Conservation (phyloP, 1,140 invertebrate genomes). For the Zaprionus lachaisei region DNA sequence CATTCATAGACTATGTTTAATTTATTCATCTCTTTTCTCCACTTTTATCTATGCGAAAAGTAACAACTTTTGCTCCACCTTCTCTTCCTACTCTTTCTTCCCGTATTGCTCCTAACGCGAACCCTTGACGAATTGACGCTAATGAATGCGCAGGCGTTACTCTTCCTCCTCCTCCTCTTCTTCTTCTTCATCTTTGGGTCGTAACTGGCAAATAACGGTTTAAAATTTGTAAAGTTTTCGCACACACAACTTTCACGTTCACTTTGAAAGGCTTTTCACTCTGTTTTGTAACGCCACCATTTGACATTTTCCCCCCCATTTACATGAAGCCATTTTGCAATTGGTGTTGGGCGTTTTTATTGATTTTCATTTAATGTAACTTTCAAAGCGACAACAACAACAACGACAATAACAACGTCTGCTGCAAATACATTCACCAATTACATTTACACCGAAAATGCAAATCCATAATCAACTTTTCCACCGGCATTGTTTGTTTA, state of each 20-base stretch:
- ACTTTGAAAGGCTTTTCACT: conserved; percentile 54
- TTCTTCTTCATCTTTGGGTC: background rate
- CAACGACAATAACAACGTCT: conserved; percentile 15
- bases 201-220: conserved; percentile 29
- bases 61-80: conserved; percentile 23
- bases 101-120: background rate
- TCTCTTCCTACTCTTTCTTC: background rate
- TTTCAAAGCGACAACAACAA: conserved; percentile 47
- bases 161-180: background rate
- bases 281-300: conserved; percentile 43
- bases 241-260: conserved; percentile 67
- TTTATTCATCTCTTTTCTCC: conserved; percentile 9
- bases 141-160: conserved; percentile 28
- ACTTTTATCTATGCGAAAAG: conserved; percentile 16
- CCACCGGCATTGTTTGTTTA: conserved; percentile 47
- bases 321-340: conserved; percentile 4
- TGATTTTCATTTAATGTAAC: conserved; percentile 67
- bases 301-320: conserved; percentile 64
- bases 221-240: conserved; percentile 53
- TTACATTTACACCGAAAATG: conserved; percentile 56
- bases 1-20: background rate
- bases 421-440: conserved; percentile 38
- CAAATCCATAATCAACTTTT: conserved; percentile 74
- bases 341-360: conserved; percentile 46
- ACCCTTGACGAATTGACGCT: conserved; percentile 5